Evolutionary conservation across 2,888 invertebrate species (phyloP).

Genomic region (Temnothorax rugatulus): DNA sequence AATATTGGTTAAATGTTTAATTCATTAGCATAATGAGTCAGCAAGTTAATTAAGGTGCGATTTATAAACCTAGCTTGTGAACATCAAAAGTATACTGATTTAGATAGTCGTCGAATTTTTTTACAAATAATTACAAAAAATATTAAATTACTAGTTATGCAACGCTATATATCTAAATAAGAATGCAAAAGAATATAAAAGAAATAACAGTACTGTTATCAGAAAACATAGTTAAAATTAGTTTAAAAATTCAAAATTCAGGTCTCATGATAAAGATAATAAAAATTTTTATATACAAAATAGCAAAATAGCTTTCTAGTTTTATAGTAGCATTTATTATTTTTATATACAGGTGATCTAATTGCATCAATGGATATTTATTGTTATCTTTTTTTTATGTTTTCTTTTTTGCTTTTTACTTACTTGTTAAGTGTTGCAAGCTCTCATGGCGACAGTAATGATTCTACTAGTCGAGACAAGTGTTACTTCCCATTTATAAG

Average conservation of each 20-base stretch:
- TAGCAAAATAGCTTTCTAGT: not conserved
- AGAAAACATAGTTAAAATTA: not conserved
- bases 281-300: not conserved
- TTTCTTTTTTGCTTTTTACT: conserved; percentile 5
- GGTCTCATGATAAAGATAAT: not conserved
- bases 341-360: not conserved
- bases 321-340: not conserved
- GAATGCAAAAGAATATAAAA: not conserved
- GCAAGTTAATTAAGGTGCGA: not conserved
- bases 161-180: not conserved
- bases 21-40: not conserved
- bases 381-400: too few relatives aligned
- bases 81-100: not conserved
- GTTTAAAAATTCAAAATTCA: not conserved
- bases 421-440: not conserved
- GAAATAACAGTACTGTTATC: not conserved
- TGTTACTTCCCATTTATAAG: not conserved
- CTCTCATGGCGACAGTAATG: not conserved
- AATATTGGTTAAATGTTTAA: not conserved
- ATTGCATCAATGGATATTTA: not conserved
- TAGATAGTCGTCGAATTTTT: not conserved
- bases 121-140: not conserved
- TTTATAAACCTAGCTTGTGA: not conserved
- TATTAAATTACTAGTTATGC: not conserved
- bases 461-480: not conserved